Evolutionary conservation across 2,113 vertebrate species (phyloP), one percentile per base, ranked within the genome.

Genomic region (Tor tambroides): DNA sequence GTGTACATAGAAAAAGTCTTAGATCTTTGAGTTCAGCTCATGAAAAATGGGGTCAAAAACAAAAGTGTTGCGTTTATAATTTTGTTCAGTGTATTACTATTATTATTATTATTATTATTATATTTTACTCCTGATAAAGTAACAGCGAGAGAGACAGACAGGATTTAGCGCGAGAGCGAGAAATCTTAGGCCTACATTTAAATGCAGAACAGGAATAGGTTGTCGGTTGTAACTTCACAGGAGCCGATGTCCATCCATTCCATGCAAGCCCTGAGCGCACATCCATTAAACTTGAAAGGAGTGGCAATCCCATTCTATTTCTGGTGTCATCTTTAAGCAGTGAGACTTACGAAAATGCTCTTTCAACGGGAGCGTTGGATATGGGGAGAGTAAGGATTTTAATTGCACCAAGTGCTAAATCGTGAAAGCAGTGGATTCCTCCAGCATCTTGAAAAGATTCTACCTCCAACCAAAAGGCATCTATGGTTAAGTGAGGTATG

Each of bases 351-450:
- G 41, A 77, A 77, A 77, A 49, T 19, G 80, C 32, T n/a, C 61
- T 82, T 63, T 46, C 80, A 41, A 67, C 63, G 6, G 7, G 35
- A 46, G 80, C 15, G 15, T 82, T 82, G 5, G 80, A 69, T 49
- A 83, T 49, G 63, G 61, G 63, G 15, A 83, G 81, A 69, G 81
- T 83, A n/a, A 83, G 41, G 30, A 83, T 23, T 49, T 83, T 21
- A 69, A n/a, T n/a, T n/a, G n/a, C n/a, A n/a, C n/a, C n/a, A n/a
- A 41, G 38, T 43, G 23, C 71, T 19, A 49, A 49, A 49, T 49
- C 46, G 12, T 15, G 46, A 49, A 49, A 49, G 46, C 46, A 51
- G 49, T 51, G 49, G 14, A 17, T 17, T 72, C 30, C 65, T 69
- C 65, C 30, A 35, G 65, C 15, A 32, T 69, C 65, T 35, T 35